Evolutionary conservation across 1,140 invertebrate genomes (phyloP).

Genomic region (Arion vulgaris): DNA sequence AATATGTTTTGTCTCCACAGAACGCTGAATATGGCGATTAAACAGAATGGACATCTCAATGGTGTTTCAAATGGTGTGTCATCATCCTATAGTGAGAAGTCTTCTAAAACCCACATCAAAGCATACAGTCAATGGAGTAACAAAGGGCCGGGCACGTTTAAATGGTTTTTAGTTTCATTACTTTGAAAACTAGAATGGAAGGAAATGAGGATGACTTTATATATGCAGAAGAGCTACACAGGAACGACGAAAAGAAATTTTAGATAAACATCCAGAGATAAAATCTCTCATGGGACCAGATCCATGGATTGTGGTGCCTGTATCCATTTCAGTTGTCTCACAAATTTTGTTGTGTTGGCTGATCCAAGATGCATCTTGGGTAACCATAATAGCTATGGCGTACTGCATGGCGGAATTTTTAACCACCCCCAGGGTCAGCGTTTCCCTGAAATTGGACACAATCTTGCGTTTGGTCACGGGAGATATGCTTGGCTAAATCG

Average conservation of each 20-base stretch:
- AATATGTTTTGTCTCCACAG: not conserved
- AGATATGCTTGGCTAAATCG: conserved; percentile 61
- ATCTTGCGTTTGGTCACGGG: conserved; percentile 71
- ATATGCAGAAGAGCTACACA: conserved; percentile 69
- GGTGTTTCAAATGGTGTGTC: not conserved
- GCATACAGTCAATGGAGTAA: not conserved
- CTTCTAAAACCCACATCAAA: not conserved
- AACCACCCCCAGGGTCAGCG: conserved; percentile 72
- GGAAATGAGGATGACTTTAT: conserved; percentile 56
- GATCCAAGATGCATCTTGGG: conserved; percentile 64
- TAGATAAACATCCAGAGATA: conserved; percentile 71
- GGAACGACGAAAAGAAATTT: conserved; percentile 64
- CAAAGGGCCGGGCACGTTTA: conserved; percentile 34
- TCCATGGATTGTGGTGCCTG: conserved; percentile 62
- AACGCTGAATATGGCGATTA: not conserved
- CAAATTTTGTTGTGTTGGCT: conserved; percentile 64
- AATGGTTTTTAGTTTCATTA: conserved; percentile 54
- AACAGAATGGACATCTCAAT: not conserved
- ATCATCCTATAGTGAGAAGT: not conserved
- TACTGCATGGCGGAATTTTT: conserved; percentile 68
- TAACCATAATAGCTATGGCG: conserved; percentile 56
- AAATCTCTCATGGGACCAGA: conserved; percentile 71
- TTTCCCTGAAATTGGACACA: conserved; percentile 73
- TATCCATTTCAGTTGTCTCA: conserved; percentile 52
- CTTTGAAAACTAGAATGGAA: conserved; percentile 44